A percentile compares a stretch with the other conserved stretches of the same genome.
phyloP scores from a whole-genome alignment of 2,888 invertebrate genomes.

The Acholoe squamosa region DNA sequence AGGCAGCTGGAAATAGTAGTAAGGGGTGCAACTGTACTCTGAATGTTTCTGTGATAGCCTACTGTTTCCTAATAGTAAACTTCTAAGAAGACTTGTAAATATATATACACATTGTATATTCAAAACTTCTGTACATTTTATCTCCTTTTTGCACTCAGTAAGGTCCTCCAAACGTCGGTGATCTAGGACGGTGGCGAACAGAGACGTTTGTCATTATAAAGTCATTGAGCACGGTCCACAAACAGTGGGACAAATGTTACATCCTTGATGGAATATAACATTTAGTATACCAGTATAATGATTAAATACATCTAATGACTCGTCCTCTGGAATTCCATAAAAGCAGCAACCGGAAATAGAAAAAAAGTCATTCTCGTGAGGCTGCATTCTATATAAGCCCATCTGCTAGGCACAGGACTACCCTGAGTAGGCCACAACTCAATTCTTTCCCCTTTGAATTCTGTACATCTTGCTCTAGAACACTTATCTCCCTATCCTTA shows the following conservation, averaged over 20 bases:
- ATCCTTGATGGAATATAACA: not conserved
- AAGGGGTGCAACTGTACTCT: no score
- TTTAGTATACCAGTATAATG: not conserved
- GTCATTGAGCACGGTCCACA: conserved; percentile 6
- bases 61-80: no score
- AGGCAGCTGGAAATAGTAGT: no score
- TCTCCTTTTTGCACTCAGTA: not conserved
- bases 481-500: not conserved
- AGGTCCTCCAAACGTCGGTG: not conserved
- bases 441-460: not conserved
- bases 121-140: not conserved
- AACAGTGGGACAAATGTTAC: not conserved
- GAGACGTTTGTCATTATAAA: not conserved
- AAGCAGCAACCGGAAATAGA: not conserved
- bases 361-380: not conserved
- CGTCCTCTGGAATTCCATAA: not conserved
- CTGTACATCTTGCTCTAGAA: not conserved
- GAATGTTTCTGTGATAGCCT: no score
- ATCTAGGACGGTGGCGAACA: not conserved
- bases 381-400: not conserved
- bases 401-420: not conserved
- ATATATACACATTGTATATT: not conserved
- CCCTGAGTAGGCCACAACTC: not conserved
- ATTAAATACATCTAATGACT: not conserved
- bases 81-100: no score